Percentiles rank a stretch among this genome's conserved stretches.
Conservation (phyloP, 2,797 vertebrate species). For the Hippoglossus hippoglossus region DNA sequence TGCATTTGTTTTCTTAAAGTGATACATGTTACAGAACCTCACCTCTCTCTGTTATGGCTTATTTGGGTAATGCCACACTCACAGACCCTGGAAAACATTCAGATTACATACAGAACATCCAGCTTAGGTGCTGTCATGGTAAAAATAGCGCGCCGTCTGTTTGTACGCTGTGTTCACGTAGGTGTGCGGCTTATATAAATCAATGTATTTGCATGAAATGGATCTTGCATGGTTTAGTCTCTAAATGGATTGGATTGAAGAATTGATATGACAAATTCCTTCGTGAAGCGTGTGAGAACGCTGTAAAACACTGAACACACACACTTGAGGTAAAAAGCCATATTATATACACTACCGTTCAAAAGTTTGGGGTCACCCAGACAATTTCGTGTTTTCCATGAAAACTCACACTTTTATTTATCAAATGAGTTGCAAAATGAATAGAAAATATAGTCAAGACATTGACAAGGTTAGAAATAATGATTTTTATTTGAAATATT, state of each 20-base stretch:
- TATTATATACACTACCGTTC: too few species aligned
- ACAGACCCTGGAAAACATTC: conserved; percentile 34
- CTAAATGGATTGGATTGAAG: conserved; percentile 38
- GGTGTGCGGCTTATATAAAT: not conserved
- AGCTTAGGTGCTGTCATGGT: not conserved
- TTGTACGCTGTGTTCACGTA: not conserved
- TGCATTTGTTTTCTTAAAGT: too few species aligned
- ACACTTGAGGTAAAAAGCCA: not conserved
- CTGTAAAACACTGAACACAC: not conserved
- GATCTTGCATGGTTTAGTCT: not conserved
- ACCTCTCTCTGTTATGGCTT: too few species aligned
- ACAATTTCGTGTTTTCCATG: too few species aligned
- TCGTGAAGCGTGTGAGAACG: not conserved
- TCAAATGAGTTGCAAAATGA: too few species aligned
- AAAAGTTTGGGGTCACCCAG: too few species aligned
- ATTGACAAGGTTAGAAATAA: too few species aligned
- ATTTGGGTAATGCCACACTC: not conserved
- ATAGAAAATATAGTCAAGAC: too few species aligned
- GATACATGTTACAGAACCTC: too few species aligned
- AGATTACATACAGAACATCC: conserved; percentile 49
- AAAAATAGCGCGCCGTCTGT: not conserved
- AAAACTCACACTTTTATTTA: too few species aligned
- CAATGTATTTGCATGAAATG: conserved; percentile 11
- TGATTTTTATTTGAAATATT: too few species aligned
- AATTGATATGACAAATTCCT: conserved; percentile 9